These are phyloP conservation scores for Rutilus rutilus DNA, from an alignment of 2,113 vertebrate species.

Conservation along the genomic window DNA sequence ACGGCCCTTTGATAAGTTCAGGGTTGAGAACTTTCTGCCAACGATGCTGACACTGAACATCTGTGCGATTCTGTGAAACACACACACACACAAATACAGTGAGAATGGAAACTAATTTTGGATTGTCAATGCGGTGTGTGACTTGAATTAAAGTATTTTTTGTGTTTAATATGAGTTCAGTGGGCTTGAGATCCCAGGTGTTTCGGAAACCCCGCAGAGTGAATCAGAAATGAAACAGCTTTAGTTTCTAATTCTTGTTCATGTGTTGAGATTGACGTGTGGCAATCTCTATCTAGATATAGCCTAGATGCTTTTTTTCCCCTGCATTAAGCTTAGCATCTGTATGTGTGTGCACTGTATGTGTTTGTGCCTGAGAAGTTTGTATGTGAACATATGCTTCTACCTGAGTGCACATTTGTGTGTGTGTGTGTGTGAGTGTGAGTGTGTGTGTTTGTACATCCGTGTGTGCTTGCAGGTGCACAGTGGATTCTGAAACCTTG, in stretches of 20 bases:
- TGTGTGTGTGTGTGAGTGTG: slow-evolving; percentile 28
- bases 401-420: slow-evolving; percentile 4
- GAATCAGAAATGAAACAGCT: slow-evolving; percentile 63
- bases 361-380: slow-evolving; percentile 11
- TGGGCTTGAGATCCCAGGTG: slow-evolving; percentile 55
- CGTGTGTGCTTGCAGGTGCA: slow-evolving; percentile 50
- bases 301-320: slow-evolving; percentile 16
- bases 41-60: slow-evolving; percentile 97
- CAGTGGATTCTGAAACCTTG: slow-evolving; percentile 54
- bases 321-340: neutral
- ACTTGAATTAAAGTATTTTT: slow-evolving; percentile 3
- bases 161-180: neutral
- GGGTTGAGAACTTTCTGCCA: slow-evolving; percentile 99
- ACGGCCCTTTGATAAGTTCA: slow-evolving; percentile 98
- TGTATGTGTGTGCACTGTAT: slow-evolving; percentile 13
- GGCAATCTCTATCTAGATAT: slow-evolving; percentile 53
- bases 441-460: slow-evolving; percentile 17
- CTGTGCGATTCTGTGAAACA: slow-evolving; percentile 88
- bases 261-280: slow-evolving; percentile 35
- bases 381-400: neutral
- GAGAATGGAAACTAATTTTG: slow-evolving; percentile 19
- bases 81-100: slow-evolving; percentile 8
- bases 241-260: slow-evolving; percentile 61
- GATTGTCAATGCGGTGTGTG: slow-evolving; percentile 18
- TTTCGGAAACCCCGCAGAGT: slow-evolving; percentile 46